Conservation (phyloP, 2,113 vertebrate genomes). For the Ancistrus triradiatus region DNA sequence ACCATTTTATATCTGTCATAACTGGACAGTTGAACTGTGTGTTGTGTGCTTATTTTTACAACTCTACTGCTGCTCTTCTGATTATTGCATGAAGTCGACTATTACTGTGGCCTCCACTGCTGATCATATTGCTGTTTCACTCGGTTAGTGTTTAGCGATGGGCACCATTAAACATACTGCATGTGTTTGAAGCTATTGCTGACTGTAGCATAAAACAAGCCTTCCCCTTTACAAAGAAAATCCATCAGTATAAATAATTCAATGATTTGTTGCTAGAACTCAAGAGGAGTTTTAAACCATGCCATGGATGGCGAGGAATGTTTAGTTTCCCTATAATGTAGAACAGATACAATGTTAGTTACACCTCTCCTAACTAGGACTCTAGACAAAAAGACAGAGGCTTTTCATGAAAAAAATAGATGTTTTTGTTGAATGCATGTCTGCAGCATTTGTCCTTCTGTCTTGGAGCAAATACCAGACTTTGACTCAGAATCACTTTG, state of each 20-base stretch:
- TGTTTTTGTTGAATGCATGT: constrained; percentile 15
- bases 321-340: constrained; percentile 47
- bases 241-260: constrained; percentile 75
- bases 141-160: constrained; percentile 4
- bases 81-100: constrained; percentile 11
- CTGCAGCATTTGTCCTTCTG: no score
- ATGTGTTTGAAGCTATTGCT: constrained; percentile 41
- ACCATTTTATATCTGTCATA: no score
- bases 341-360: constrained; percentile 25
- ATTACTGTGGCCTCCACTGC: no score
- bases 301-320: constrained; percentile 57
- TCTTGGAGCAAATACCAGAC: no score
- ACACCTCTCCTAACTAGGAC: not conserved
- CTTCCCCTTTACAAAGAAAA: constrained; percentile 61
- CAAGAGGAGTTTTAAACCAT: constrained; percentile 51
- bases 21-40: not conserved
- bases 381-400: not conserved
- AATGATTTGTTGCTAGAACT: constrained; percentile 57
- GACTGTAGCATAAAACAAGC: constrained; percentile 52
- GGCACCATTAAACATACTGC: constrained; percentile 11
- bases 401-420: not conserved
- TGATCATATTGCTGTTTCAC: not conserved
- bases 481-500: no score
- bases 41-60: not conserved
- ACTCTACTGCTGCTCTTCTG: not conserved